Evolutionary conservation across 1,140 invertebrate genomes (phyloP), one percentile per base, ranked within the genome.

Genomic region (Melanaphis sacchari): DNA sequence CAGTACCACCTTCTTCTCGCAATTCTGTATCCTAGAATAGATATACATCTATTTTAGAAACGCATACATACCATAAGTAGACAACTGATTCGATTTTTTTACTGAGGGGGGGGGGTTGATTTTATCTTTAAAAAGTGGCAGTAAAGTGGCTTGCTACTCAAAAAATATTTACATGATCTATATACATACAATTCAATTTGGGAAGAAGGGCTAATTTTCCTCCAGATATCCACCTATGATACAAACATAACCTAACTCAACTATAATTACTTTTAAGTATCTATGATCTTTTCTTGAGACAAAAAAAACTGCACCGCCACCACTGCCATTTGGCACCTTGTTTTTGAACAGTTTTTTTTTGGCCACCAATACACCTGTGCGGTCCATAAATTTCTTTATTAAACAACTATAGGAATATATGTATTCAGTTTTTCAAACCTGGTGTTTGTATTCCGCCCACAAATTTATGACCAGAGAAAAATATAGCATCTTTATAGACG

Each of bases 391-490:
- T 93, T 26, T 52, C 15, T 93, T 91, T 87, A 87, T 49, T 46
- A 94, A 88, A 92, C 4, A 94, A 40, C 87, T 22, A 81, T 43
- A 43, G 26, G 59, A 81, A 22, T 43, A 46, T 82, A 92, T 82
- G 21, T 40, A 93, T 82, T 81, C 52, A 82, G 8, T 54, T 93
- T 15, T 31, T 76, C 93, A 66, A 46, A 95, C 97, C 97, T 15
- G 98, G 98, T 26, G 98, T 98, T 94, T 98, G 97, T 0, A 98
- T 97, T 21, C 98, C 98, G 2, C 98, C 98, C 81, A 98, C 96
- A 95, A 99, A 98, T 95, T 99, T 99, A 95, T 98, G 98, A 59
- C 97, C 97, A 46, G 98, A 98, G 94, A 99, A 98, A 95, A 98
- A 98, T 85, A 99, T 96, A 2, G 98, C 98, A 96, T 99, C 98